A percentile compares a stretch with the other conserved stretches of the same genome.
Evolutionary conservation across 1,140 invertebrate species (phyloP).

Genomic region (Micrasema minimum): DNA sequence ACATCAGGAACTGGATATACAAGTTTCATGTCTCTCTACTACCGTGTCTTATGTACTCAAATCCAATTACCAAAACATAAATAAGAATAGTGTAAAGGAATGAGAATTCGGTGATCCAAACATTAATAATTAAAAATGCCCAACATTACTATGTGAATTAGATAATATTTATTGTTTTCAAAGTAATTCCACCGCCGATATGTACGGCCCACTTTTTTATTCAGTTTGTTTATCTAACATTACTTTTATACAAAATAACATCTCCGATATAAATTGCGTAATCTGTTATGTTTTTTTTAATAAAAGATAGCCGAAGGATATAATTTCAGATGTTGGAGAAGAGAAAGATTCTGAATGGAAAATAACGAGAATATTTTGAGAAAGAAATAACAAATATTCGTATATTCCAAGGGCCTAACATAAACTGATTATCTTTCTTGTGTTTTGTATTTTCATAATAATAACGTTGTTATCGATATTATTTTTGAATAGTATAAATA

Average conservation of each 20-base stretch:
- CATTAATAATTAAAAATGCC: constrained; percentile 39
- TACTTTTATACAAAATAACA: constrained; percentile 23
- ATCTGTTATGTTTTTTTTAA: not conserved
- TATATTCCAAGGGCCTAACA: too few relatives aligned
- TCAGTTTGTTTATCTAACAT: constrained; percentile 10
- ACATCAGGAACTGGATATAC: constrained; percentile 32
- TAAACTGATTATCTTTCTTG: too few relatives aligned
- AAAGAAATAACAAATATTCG: too few relatives aligned
- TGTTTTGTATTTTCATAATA: too few relatives aligned
- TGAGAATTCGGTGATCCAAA: constrained; percentile 24
- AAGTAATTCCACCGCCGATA: constrained; percentile 7
- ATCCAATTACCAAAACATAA: constrained; percentile 39
- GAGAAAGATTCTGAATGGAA: not conserved
- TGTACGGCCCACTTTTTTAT: not conserved
- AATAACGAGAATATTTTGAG: too few relatives aligned
- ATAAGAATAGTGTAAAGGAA: constrained; percentile 32
- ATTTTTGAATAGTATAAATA: too few relatives aligned
- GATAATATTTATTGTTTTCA: constrained; percentile 15
- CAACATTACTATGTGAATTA: constrained; percentile 8
- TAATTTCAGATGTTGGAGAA: not conserved
- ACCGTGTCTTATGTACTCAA: constrained; percentile 37
- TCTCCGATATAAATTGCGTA: constrained; percentile 5
- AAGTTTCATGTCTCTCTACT: not conserved
- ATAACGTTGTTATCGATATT: too few relatives aligned
- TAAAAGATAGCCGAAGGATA: constrained; percentile 8